Evolutionary conservation across 2,888 invertebrate species (phyloP), one percentile per base, ranked within the genome.

Genomic region (Microdon myrmicae): DNA sequence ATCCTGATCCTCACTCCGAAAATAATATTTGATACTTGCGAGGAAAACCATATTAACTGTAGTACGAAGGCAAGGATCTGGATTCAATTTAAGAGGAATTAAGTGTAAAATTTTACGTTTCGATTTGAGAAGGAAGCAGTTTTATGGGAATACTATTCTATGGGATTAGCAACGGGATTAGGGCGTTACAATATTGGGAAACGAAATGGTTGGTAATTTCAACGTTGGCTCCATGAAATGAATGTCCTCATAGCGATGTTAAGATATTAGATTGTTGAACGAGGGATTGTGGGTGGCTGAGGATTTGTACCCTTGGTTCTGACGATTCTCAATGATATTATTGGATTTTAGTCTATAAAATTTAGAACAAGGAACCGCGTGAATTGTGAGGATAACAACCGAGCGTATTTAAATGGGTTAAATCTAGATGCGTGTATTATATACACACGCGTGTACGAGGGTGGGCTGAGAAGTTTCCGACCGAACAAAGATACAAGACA

Each of bases 61-160:
- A 31, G 25, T 22, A 32, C 23, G 44, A 25, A 41, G 31, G 20
- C 38, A 58, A 45, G 66, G 59, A 66, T 66, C 66, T 39, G 38
- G 54, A 66, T 66, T 66, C 66, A 66, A 66, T 66, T 66, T 59
- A 59, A 59, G 66, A 66, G 66, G 66, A 66, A 66, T 66, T 66
- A 66, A 66, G 66, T 66, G 66, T 54, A 66, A 66, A 59, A 66
- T 66, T 66, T 66, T 64, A 64, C 64, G 64, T 49, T 64, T 64
- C 47, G 51, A 58, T 58, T 64, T 58, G 32, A 43, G 43, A 34
- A 64, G 61, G 38, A 48, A 37, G 26, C 41, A 58, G 41, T 58
- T 58, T 64, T 58, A 64, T 64, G 58, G 37, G 58, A 58, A 58
- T 64, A 58, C 58, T 34, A 58, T 64, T 41, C 58, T 45, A 45